These are phyloP conservation scores for Capreolus pygargus DNA, from an alignment of 2,113 vertebrate species.

Conservation along the genomic window DNA sequence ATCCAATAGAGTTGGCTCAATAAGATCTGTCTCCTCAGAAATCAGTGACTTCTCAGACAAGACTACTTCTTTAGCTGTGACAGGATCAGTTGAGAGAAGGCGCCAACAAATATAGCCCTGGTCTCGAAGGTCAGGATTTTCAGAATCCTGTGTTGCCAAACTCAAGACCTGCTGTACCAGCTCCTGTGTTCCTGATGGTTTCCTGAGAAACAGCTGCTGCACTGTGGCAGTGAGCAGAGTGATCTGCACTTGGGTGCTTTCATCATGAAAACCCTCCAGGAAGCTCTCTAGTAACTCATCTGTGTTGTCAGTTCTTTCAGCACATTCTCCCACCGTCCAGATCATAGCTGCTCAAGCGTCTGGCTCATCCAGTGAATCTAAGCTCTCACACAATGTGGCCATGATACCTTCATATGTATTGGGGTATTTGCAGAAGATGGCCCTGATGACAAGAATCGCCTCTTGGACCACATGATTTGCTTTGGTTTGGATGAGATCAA, in stretches of 20 bases:
- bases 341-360: constrained; percentile 98
- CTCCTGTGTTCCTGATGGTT: constrained; percentile 96
- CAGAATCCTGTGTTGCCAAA: constrained; percentile 97
- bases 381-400: constrained; percentile 96
- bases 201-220: constrained; percentile 96
- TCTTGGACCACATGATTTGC: constrained; percentile 98
- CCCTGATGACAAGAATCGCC: constrained; percentile 95
- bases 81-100: constrained; percentile 95
- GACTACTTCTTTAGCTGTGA: constrained; percentile 98
- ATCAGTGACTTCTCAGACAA: constrained; percentile 97
- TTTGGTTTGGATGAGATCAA: constrained; percentile 98
- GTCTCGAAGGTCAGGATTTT: constrained; percentile 98
- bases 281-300: constrained; percentile 97
- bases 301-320: constrained; percentile 96
- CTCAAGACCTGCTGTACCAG: constrained; percentile 96
- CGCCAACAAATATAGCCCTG: constrained; percentile 99
- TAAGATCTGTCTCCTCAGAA: constrained; percentile 97
- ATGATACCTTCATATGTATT: constrained; percentile 99
- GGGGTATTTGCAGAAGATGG: constrained; percentile 97
- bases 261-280: constrained; percentile 97
- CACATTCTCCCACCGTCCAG: constrained; percentile 98
- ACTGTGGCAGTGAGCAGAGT: constrained; percentile 95
- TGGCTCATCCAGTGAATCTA: constrained; percentile 97
- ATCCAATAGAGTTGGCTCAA: constrained; percentile 95
- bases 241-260: constrained; percentile 99